Percentiles rank a stretch among this genome's conserved stretches.
Conservation (phyloP, 1,140 invertebrate genomes). For the Potamilus streckersoni region DNA sequence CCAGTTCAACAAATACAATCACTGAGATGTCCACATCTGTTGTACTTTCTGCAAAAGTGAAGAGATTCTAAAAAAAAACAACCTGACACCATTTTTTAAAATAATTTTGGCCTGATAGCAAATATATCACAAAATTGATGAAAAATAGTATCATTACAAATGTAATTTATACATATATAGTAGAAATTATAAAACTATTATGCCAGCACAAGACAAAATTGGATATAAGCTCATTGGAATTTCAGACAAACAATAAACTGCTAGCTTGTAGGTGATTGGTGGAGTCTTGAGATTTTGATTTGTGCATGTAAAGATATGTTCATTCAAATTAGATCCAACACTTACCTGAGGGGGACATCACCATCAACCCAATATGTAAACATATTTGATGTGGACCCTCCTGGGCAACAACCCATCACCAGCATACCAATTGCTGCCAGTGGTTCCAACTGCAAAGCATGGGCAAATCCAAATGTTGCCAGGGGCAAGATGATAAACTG, state of each 20-base stretch:
- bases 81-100: too few relatives aligned
- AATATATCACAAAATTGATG: too few relatives aligned
- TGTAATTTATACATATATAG: too few relatives aligned
- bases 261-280: not conserved
- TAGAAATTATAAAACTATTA: not conserved
- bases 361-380: conserved; percentile 68
- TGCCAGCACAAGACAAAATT: not conserved
- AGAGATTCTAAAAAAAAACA: too few relatives aligned
- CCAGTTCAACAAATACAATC: too few relatives aligned
- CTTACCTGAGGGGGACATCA: conserved; percentile 66
- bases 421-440: conserved; percentile 60
- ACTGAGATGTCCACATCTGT: too few relatives aligned
- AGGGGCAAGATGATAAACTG: conserved; percentile 69
- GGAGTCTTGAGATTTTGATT: not conserved
- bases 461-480: conserved; percentile 54
- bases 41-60: too few relatives aligned
- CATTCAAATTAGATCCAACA: not conserved
- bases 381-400: conserved; percentile 67
- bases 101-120: too few relatives aligned
- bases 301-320: not conserved
- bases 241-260: not conserved
- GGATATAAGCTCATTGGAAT: too few relatives aligned
- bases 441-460: conserved; percentile 44
- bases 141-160: too few relatives aligned
- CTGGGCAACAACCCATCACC: conserved; percentile 65